These are phyloP conservation scores for Myotis davidii DNA, from an alignment of 2,113 vertebrate species.

Conservation along the genomic window DNA sequence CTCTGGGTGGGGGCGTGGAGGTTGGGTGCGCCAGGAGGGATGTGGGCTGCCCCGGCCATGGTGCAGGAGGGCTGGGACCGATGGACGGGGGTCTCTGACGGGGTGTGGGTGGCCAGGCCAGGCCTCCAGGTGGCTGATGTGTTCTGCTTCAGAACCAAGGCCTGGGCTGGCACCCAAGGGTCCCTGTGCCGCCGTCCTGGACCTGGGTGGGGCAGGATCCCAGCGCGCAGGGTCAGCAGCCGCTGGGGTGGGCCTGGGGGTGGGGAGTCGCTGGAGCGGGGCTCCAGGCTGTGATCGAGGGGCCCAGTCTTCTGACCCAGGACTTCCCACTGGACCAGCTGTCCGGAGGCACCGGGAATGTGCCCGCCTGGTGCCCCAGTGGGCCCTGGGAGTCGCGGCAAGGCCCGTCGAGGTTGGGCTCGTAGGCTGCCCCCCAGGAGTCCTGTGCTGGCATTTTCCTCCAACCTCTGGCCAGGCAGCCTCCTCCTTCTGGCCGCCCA, in stretches of 20 bases:
- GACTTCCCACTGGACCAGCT: not conserved
- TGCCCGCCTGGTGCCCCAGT: not conserved
- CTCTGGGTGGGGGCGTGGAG: not conserved
- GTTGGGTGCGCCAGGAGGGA: not conserved
- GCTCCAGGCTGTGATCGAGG: too few species aligned
- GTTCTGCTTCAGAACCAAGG: not conserved
- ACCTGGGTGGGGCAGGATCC: not conserved
- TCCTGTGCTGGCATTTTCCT: not conserved
- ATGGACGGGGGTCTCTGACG: accelerated
- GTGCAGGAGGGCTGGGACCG: not conserved
- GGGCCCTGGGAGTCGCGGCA: not conserved
- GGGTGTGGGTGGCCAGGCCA: accelerated
- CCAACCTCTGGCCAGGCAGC: accelerated
- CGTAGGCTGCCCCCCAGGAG: accelerated
- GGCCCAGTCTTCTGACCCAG: accelerated
- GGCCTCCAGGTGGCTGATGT: not conserved
- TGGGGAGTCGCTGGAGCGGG: not conserved
- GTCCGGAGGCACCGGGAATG: accelerated
- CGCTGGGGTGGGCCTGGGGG: not conserved
- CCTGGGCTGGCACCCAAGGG: accelerated
- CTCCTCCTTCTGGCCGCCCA: accelerated
- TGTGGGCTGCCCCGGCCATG: not conserved
- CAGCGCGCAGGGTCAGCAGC: accelerated
- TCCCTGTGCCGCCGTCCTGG: not conserved
- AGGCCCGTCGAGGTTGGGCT: accelerated